These are phyloP conservation scores for Labroides dimidiatus DNA, from an alignment of 2,797 vertebrate genomes.

Conservation along the genomic window DNA sequence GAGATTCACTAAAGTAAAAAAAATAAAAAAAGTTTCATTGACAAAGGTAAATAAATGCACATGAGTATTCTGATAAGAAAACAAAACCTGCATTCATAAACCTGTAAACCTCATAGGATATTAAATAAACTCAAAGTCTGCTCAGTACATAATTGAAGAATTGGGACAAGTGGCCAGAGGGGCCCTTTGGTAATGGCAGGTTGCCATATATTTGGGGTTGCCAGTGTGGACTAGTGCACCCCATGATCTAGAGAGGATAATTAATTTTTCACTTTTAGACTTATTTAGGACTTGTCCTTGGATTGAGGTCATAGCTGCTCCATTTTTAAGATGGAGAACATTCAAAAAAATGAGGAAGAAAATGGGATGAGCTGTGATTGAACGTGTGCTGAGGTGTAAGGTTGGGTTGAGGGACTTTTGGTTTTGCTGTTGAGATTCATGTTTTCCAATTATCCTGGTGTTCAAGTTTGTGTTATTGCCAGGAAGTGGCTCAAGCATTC, in stretches of 20 bases:
- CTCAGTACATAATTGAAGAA: conserved; percentile 51
- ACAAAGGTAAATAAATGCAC: background rate
- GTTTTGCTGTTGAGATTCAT: background rate
- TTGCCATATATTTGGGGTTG: conserved; percentile 68
- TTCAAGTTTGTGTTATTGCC: background rate
- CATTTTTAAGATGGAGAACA: conserved; percentile 52
- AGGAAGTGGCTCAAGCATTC: background rate
- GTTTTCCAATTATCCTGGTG: background rate
- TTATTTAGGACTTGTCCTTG: conserved; percentile 80
- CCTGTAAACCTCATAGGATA: background rate
- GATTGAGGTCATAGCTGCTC: conserved; percentile 69
- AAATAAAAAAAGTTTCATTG: background rate
- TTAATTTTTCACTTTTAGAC: conserved; percentile 78
- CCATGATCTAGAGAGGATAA: conserved; percentile 70
- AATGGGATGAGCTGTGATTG: conserved; percentile 4
- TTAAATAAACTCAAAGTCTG: conserved; percentile 8
- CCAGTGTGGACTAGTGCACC: conserved; percentile 53
- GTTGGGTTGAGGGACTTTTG: background rate
- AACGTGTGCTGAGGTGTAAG: conserved; percentile 21
- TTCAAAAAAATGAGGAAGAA: conserved; percentile 33
- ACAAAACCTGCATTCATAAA: too few relatives aligned
- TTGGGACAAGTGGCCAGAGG: conserved; percentile 69
- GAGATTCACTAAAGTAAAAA: background rate
- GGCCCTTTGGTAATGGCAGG: conserved; percentile 62
- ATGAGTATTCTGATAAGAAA: too few relatives aligned